Percentiles rank a stretch among this genome's conserved stretches.
These are phyloP conservation scores for Subacronicta megacephala DNA, from an alignment of 2,888 invertebrate genomes.

Conservation along the genomic window DNA sequence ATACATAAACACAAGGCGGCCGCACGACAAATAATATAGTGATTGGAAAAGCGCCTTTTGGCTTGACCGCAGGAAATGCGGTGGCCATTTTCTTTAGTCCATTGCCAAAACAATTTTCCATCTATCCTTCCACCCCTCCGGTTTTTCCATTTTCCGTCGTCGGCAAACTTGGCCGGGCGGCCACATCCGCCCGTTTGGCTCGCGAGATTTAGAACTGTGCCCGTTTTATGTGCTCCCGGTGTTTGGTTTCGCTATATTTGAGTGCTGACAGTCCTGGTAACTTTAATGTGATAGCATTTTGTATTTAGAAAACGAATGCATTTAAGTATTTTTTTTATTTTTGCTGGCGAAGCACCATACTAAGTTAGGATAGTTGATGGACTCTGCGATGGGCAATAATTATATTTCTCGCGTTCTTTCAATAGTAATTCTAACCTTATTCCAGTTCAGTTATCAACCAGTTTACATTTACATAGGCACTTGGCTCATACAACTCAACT, in stretches of 20 bases:
- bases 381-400: too few relatives aligned
- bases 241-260: conserved; percentile 51
- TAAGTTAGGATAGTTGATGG: too few relatives aligned
- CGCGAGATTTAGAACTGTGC: conserved; percentile 72
- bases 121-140: conserved; percentile 62
- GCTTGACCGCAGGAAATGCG: conserved; percentile 73
- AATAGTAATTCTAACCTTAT: too few relatives aligned
- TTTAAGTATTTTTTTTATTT: background rate
- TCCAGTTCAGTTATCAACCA: too few relatives aligned
- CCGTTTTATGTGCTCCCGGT: conserved; percentile 59
- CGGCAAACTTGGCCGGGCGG: conserved; percentile 75
- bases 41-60: conserved; percentile 77
- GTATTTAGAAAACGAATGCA: conserved; percentile 33
- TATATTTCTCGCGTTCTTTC: too few relatives aligned
- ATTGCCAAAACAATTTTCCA: conserved; percentile 83
- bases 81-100: conserved; percentile 87
- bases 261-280: conserved; percentile 50
- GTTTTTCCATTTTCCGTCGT: conserved; percentile 80
- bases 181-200: conserved; percentile 68
- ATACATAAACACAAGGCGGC: conserved; percentile 72
- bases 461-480: too few relatives aligned
- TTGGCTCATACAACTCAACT: too few relatives aligned
- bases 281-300: conserved; percentile 43
- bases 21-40: conserved; percentile 68
- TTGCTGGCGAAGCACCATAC: too few relatives aligned